Evolutionary conservation across 2,888 invertebrate species (phyloP), one percentile per base, ranked within the genome.

Genomic region (Omphaloscelis lunosa): DNA sequence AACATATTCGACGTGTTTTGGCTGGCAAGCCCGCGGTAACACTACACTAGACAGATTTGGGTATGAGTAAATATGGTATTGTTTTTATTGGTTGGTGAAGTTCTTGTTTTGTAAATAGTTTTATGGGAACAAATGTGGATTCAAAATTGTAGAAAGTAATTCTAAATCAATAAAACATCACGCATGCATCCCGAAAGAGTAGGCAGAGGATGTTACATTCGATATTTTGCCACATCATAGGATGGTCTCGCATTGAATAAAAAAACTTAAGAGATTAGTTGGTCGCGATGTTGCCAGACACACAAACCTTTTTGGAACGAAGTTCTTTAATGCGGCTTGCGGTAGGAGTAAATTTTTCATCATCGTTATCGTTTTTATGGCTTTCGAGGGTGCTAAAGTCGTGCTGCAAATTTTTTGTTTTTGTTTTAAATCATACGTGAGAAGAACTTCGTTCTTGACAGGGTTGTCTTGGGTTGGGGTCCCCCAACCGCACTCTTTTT

Each of bases 1-100:
- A 84, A 82, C 86, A 84, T 73, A 75, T 83, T 86, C 86, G 86
- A 75, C 72, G 59, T 82, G 86, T 86, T 79, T 75, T 79, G 86
- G 83, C 73, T 85, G 72, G 82, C 53, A 45, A 69, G 53, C 74
- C 72, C 65, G 69, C 65, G 86, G 86, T 61, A 45, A 62, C 45
- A 69, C 23, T 62, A 41, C 67, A 45, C 29, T 53, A 68, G 56
- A 61, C 68, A 68, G 48, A 56, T 75, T 59, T 69, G 72, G 61
- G 72, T 58, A 62, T 80, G 72, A 80, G 61, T 72, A 59, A 82
- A 85, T 77, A 66, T n/a, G 51, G 15, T 56, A 39, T 48, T 27
- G 41, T 34, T 17, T 75, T 53, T 71, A 58, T 39, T 70, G 58
- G 39, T 51, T 48, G 58, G 20, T 39, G 53, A 29, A 48, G 9